Evolutionary conservation across 2,888 invertebrate species (phyloP).

Genomic region (Siphonodentalium dalli): DNA sequence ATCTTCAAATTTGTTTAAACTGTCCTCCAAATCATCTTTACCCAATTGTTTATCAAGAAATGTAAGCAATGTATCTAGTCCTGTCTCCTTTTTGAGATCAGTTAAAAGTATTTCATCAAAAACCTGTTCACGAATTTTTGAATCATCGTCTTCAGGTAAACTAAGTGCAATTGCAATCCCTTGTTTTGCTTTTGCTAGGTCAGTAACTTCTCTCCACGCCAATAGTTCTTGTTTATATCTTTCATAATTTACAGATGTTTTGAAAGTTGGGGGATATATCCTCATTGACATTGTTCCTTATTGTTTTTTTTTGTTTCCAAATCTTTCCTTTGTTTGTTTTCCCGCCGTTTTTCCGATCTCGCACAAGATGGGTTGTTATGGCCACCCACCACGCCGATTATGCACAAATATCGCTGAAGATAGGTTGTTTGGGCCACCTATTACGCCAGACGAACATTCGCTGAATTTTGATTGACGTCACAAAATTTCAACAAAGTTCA

Average conservation of each 20-base stretch:
- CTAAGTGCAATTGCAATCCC: conserved; percentile 28
- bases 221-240: conserved; percentile 29
- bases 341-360: too few species aligned
- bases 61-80: conserved; percentile 19
- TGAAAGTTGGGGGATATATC: conserved; percentile 17
- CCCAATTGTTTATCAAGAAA: conserved; percentile 32
- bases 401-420: too few species aligned
- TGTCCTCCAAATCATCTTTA: conserved; percentile 32
- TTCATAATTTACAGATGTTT: conserved; percentile 25
- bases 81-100: conserved; percentile 27
- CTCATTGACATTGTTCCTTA: conserved; percentile 1
- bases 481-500: too few species aligned
- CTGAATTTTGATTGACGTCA: too few species aligned
- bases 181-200: conserved; percentile 23
- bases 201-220: conserved; percentile 29
- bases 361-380: too few species aligned
- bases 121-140: conserved; percentile 28
- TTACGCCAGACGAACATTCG: too few species aligned
- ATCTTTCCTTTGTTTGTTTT: too few species aligned
- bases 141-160: conserved; percentile 27
- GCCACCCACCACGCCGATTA: too few species aligned
- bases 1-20: conserved; percentile 29
- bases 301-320: too few species aligned
- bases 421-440: too few species aligned
- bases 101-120: conserved; percentile 28